A percentile compares a stretch with the other conserved stretches of the same genome.
These are phyloP conservation scores for Ceramica pisi DNA, from an alignment of 2,888 invertebrate species.

Conservation along the genomic window DNA sequence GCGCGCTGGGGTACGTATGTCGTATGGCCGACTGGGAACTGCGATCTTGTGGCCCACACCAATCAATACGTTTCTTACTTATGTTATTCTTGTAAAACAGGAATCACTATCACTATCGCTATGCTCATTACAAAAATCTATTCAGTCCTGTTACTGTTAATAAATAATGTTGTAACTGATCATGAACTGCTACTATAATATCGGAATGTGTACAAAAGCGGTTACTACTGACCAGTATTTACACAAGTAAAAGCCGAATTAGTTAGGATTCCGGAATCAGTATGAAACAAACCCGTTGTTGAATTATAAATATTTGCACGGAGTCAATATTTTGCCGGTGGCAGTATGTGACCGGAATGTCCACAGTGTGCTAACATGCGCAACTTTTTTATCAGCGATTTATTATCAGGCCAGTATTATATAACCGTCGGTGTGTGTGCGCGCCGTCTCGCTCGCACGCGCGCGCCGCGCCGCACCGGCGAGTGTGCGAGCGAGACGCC, in stretches of 20 bases:
- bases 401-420: conserved; percentile 88
- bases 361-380: conserved; percentile 76
- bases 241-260: neutral
- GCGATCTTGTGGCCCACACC: neutral
- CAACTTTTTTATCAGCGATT: conserved; percentile 89
- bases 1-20: conserved; percentile 18
- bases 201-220: neutral
- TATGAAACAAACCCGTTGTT: conserved; percentile 9
- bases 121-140: neutral
- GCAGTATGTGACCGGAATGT: conserved; percentile 66
- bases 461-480: conserved; percentile 42
- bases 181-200: neutral
- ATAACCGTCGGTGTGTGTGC: conserved; percentile 80
- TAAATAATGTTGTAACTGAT: neutral
- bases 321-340: conserved; percentile 47
- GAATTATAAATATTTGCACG: conserved; percentile 23
- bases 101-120: neutral
- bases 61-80: neutral
- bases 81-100: neutral
- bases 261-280: conserved; percentile 1
- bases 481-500: conserved; percentile 77
- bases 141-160: neutral
- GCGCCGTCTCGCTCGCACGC: conserved; percentile 76
- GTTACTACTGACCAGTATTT: conserved; percentile 2
- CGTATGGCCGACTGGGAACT: neutral